Evolutionary conservation across 1,140 invertebrate genomes (phyloP).

Genomic region (Listronotus bonariensis): DNA sequence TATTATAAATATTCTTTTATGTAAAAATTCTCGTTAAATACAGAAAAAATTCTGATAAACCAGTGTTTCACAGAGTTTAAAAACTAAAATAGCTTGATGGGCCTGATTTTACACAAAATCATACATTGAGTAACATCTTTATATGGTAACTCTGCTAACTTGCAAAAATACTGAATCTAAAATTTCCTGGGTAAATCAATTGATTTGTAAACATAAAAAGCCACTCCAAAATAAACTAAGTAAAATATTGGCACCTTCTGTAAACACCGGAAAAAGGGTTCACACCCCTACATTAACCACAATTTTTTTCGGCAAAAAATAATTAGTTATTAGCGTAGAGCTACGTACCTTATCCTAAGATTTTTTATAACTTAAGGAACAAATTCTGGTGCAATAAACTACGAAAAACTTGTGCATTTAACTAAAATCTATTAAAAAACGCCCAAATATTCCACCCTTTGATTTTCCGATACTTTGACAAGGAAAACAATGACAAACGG

Average conservation of each 20-base stretch:
- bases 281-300: conserved; percentile 8
- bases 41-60: not conserved
- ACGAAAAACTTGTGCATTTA: conserved; percentile 23
- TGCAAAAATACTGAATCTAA: not conserved
- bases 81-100: too few relatives aligned
- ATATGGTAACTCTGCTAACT: not conserved
- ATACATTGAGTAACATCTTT: not conserved
- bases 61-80: not conserved
- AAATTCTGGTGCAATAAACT: conserved; percentile 14
- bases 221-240: too few relatives aligned
- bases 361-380: conserved; percentile 2
- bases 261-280: conserved; percentile 9
- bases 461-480: conserved; percentile 14
- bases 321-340: not conserved
- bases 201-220: conserved; percentile 1
- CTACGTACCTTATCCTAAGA: conserved; percentile 1
- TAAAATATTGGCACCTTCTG: too few relatives aligned
- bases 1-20: too few relatives aligned
- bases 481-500: conserved; percentile 13
- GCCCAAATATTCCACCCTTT: conserved; percentile 22
- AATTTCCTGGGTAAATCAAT: not conserved
- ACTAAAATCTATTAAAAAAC: conserved; percentile 22
- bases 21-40: too few relatives aligned
- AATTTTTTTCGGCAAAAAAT: not conserved
- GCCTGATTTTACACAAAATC: too few relatives aligned